Percentiles rank a stretch among this genome's conserved stretches.
Evolutionary conservation across 1,140 invertebrate species (phyloP).

Genomic region (Meloidogyne chitwoodi): DNA sequence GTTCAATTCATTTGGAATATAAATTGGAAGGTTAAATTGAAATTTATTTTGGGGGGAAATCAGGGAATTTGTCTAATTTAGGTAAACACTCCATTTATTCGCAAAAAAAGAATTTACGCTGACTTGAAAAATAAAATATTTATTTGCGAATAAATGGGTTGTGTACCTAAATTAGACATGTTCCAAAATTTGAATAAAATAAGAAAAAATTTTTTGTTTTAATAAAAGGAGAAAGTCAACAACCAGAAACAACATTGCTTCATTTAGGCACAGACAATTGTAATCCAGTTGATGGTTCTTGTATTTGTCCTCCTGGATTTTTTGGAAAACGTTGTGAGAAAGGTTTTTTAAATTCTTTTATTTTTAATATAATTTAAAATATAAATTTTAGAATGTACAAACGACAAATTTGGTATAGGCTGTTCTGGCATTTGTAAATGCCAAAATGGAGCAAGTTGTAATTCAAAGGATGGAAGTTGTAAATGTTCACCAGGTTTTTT

Average conservation of each 20-base stretch:
- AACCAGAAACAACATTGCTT: not conserved
- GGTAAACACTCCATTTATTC: too few species aligned
- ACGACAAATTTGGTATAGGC: conserved; percentile 72
- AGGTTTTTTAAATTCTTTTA: conserved; percentile 54
- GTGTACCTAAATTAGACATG: too few species aligned
- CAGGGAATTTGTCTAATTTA: too few species aligned
- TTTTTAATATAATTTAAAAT: not conserved
- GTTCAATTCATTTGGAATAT: not conserved
- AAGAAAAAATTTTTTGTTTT: too few species aligned
- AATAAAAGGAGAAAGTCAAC: not conserved
- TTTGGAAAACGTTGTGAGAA: conserved; percentile 73
- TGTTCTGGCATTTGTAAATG: conserved; percentile 82
- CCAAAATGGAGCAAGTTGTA: conserved; percentile 82
- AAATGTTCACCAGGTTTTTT: conserved; percentile 73
- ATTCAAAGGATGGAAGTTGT: conserved; percentile 73
- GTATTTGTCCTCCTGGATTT: conserved; percentile 80
- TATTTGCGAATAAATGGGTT: too few species aligned
- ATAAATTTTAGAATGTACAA: conserved; percentile 66
- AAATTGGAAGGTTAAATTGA: not conserved
- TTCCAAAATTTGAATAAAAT: too few species aligned
- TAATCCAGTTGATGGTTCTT: conserved; percentile 78
- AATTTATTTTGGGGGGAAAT: too few species aligned
- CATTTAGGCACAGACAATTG: conserved; percentile 66
- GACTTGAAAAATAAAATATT: too few species aligned
- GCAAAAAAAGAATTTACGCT: too few species aligned